Conservation (phyloP, 1,140 invertebrate genomes). For the Drosophila insularis region DNA sequence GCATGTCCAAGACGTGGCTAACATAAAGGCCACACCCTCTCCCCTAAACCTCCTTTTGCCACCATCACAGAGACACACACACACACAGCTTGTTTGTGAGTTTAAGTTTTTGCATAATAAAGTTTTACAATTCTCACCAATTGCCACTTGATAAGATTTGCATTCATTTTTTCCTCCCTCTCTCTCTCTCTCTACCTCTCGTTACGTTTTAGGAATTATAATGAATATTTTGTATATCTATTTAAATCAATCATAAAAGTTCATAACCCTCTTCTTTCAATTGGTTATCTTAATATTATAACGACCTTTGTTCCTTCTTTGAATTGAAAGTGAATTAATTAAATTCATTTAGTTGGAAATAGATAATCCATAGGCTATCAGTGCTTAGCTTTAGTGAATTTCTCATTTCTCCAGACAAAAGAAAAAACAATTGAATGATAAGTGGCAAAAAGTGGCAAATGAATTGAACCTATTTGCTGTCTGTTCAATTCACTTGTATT, state of each 20-base stretch:
- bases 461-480: conserved; percentile 49
- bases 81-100: background rate
- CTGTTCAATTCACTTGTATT: conserved; percentile 24
- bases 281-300: background rate
- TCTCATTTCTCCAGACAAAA: conserved; percentile 24
- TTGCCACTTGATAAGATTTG: conserved; percentile 40
- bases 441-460: conserved; percentile 32
- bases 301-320: conserved; percentile 21
- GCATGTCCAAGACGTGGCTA: conserved; percentile 38
- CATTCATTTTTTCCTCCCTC: background rate
- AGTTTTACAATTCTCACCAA: conserved; percentile 32
- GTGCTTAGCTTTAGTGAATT: conserved; percentile 14
- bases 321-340: conserved; percentile 37
- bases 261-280: conserved; percentile 38
- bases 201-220: background rate
- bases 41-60: background rate
- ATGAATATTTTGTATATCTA: conserved; percentile 1
- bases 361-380: conserved; percentile 20
- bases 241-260: conserved; percentile 20
- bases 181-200: background rate
- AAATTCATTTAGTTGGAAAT: conserved; percentile 43
- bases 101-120: conserved; percentile 20
- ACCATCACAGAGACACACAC: background rate
- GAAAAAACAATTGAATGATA: conserved; percentile 40
- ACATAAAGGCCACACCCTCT: background rate